Conservation (phyloP, 2,113 vertebrate species). For the Cercocebus atys region DNA sequence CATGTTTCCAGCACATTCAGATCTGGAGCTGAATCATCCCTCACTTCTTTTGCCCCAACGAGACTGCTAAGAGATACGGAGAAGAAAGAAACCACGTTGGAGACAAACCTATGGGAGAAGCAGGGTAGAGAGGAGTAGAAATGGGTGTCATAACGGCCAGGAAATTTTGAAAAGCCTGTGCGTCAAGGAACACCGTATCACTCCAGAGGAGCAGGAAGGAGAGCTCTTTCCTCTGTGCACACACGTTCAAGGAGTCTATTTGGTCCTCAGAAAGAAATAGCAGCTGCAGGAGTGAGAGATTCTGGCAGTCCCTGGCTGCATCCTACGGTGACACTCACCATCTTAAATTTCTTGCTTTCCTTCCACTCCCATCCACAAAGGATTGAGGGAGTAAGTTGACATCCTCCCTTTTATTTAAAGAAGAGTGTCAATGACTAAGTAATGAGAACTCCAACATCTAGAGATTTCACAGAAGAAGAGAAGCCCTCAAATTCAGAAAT, state of each 20-base stretch:
- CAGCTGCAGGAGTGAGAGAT: not conserved
- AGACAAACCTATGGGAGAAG: not conserved
- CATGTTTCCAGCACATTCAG: slow-evolving; percentile 31
- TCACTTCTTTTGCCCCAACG: not conserved
- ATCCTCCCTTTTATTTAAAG: not conserved
- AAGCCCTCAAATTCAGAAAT: not conserved
- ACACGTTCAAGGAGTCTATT: not conserved
- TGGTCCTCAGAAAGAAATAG: not conserved
- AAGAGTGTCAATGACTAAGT: not conserved
- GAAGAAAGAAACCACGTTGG: not conserved
- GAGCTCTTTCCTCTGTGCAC: not conserved
- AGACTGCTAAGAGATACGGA: not conserved
- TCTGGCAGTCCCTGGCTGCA: not conserved
- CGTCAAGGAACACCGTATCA: not conserved
- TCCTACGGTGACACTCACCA: not conserved
- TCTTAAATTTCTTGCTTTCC: not conserved
- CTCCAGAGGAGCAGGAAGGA: not conserved
- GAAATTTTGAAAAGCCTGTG: not conserved
- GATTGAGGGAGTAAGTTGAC: not conserved
- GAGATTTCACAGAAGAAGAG: not conserved
- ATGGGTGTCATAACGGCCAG: not conserved
- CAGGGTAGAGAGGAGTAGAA: not conserved
- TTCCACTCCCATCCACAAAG: not conserved
- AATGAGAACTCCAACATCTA: not conserved
- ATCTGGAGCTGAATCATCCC: not conserved